A percentile compares a stretch with the other conserved stretches of the same genome.
phyloP scores from a whole-genome alignment of 2,888 invertebrate genomes.

The Phragmatobia fuliginosa region DNA sequence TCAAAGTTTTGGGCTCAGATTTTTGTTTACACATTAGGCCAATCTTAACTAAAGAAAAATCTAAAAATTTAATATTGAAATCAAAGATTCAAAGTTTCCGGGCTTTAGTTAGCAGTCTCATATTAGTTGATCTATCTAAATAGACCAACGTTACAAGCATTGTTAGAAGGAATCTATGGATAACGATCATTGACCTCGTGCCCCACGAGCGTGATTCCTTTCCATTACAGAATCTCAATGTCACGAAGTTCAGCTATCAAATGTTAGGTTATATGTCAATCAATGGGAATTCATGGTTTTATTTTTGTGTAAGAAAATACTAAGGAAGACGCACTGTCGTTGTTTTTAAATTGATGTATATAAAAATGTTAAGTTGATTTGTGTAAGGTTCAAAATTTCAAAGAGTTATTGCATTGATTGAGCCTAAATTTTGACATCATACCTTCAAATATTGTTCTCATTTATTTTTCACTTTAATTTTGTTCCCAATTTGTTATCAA shows the following conservation, averaged over 20 bases:
- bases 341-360: no score
- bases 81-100: neutral
- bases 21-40: no score
- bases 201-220: slow-evolving; percentile 23
- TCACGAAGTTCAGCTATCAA: slow-evolving; percentile 26
- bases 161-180: neutral
- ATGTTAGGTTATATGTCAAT: slow-evolving; percentile 40
- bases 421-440: no score
- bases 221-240: slow-evolving; percentile 25
- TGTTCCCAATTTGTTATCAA: no score
- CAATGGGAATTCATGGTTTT: slow-evolving; percentile 17
- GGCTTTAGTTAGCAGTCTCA: neutral
- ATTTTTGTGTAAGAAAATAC: no score
- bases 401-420: no score
- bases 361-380: no score
- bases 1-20: no score
- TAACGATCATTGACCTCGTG: slow-evolving; percentile 35
- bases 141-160: slow-evolving; percentile 4
- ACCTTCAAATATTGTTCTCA: no score
- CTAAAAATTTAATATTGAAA: neutral
- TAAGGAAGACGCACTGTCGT: no score
- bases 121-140: slow-evolving; percentile 9
- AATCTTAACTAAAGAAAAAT: neutral
- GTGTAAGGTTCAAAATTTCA: no score
- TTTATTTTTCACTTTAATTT: no score